phyloP scores from a whole-genome alignment of 1,140 invertebrate species.

The Lerema accius region DNA sequence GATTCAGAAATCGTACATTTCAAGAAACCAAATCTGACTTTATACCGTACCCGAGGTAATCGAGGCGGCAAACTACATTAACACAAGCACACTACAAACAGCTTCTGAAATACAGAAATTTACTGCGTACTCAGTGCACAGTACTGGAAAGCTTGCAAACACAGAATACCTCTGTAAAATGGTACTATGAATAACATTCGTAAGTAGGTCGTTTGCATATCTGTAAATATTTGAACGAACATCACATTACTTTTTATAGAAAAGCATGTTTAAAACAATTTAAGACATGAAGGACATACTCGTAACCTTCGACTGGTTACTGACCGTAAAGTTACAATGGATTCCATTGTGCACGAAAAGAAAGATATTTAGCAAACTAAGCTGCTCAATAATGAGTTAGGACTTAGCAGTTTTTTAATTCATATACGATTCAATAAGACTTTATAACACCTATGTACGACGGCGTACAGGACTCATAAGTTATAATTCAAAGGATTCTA shows the following conservation, averaged over 20 bases:
- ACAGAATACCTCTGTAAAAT: slow-evolving; percentile 7
- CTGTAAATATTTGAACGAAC: slow-evolving; percentile 7
- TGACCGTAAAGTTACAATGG: not conserved
- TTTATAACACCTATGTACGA: too few relatives aligned
- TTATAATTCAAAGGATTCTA: too few relatives aligned
- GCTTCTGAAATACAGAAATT: slow-evolving; percentile 6
- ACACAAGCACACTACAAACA: not conserved
- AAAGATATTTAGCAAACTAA: too few relatives aligned
- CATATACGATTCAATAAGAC: too few relatives aligned
- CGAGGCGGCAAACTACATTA: slow-evolving; percentile 1
- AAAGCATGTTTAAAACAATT: not conserved
- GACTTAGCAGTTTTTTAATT: too few relatives aligned
- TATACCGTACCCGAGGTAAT: not conserved
- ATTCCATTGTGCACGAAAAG: not conserved
- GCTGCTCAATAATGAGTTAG: too few relatives aligned
- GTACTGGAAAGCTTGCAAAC: slow-evolving; percentile 3
- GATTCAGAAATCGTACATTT: not conserved
- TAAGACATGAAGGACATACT: not conserved
- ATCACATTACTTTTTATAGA: not conserved
- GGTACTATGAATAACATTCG: slow-evolving; percentile 16
- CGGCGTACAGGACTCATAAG: too few relatives aligned
- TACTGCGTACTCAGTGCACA: not conserved
- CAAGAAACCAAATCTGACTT: not conserved
- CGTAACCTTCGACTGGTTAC: not conserved
- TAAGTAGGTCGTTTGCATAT: slow-evolving; percentile 12